Base-by-base conservation (phyloP, 2,113 vertebrate genomes). In the Leptosomus discolor region DNA sequence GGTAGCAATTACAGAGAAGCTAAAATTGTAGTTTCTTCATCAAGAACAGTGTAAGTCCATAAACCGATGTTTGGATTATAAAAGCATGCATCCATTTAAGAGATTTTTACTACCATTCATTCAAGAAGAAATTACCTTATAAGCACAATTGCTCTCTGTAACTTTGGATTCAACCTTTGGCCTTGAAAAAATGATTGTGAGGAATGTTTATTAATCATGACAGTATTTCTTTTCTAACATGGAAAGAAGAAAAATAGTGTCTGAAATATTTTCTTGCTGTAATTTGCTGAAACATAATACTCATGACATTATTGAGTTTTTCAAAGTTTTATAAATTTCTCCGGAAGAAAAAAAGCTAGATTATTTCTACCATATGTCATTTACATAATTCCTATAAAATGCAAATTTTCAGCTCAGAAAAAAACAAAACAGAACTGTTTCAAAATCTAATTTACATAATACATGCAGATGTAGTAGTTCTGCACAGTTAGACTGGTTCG, bases 391-490 rank as follows among this genome's bases (percentile, higher is more conserved):
- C 12, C 20, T 81, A 50, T 76, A 92, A 95, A 68, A 74, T 67
- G 78, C 8, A 15, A 61, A 37, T 85, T 94, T 96, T 79, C 58
- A 85, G 12, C 24, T 37, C 21, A 78, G 60, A 54, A 89, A 69
- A 91, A 92, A 26, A 14, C 15, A 43, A 79, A 80, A 2, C 15
- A 86, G 9, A 64, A 83, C 30, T 68, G 69, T 85, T 97, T 92
- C 51, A 91, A 94, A 87, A 94, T 60, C 64, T 95, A 71, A 85
- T 95, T 94, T 94, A 50, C 43, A 60, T 95, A 85, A 94, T 73
- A 45, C 26, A 61, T 68, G 39, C 43, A 94, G 48, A 68, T 92
- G 12, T 48, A 85, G 29, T 68, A 93, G 45, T 88, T 94, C 58
- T 76, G 32, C 34, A 37, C 70, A 90, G 21, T 84, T 81, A 91